Conservation (phyloP, 2,113 vertebrate species). For the Myxocyprinus asiaticus region DNA sequence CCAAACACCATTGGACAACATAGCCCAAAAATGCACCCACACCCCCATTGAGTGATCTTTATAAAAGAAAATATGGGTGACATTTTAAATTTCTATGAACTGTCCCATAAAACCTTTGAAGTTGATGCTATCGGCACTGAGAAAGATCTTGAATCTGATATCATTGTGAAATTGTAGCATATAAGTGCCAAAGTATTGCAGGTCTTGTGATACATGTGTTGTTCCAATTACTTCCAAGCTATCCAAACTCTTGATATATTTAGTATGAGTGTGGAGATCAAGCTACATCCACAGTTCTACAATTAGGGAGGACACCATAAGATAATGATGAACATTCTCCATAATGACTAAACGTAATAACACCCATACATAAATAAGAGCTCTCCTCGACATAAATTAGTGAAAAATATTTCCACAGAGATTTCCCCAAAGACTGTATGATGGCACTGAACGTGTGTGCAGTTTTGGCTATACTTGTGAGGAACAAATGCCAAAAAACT, state of each 20-base stretch:
- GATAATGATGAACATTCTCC: constrained; percentile 27
- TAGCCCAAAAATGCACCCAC: constrained; percentile 3
- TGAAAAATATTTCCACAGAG: not conserved
- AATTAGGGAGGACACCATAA: constrained; percentile 31
- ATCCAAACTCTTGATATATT: constrained; percentile 27
- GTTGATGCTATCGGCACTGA: constrained; percentile 11
- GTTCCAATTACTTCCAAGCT: constrained; percentile 37
- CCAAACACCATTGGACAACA: too few relatives aligned
- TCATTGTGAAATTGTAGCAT: not conserved
- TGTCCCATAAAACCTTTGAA: constrained; percentile 3
- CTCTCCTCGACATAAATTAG: constrained; percentile 21
- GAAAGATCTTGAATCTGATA: not conserved
- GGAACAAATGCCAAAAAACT: too few relatives aligned
- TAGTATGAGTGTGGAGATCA: constrained; percentile 21
- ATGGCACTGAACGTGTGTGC: constrained; percentile 31
- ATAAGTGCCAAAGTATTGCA: constrained; percentile 11
- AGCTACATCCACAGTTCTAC: constrained; percentile 15
- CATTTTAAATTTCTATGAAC: not conserved
- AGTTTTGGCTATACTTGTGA: not conserved
- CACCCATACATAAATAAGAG: constrained; percentile 39
- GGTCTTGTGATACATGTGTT: constrained; percentile 20
- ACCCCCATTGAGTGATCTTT: not conserved
- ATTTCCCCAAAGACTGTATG: constrained; percentile 8
- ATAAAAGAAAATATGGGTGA: not conserved
- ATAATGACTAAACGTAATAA: constrained; percentile 28